phyloP scores from a whole-genome alignment of 2,888 invertebrate genomes.

The Desoria tigrina region DNA sequence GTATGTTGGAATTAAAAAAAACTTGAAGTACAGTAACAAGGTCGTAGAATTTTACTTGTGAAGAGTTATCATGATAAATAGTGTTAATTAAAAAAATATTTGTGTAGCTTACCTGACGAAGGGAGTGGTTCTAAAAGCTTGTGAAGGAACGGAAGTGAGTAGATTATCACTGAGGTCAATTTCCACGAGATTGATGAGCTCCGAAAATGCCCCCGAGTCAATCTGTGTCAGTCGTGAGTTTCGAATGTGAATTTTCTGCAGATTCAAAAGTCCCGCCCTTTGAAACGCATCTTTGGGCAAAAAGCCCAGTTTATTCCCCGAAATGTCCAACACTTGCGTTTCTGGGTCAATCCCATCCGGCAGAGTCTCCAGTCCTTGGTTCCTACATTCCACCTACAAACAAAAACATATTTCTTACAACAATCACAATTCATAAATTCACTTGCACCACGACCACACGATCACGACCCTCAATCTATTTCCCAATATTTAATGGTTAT shows the following conservation, averaged over 20 bases:
- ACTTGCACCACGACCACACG: not conserved
- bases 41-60: too few relatives aligned
- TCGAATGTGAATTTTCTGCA: slow-evolving; percentile 81
- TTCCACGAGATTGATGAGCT: slow-evolving; percentile 85
- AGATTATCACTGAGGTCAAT: slow-evolving; percentile 83
- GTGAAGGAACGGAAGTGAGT: slow-evolving; percentile 75
- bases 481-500: too few relatives aligned
- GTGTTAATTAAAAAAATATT: too few relatives aligned
- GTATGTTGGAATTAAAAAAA: too few relatives aligned
- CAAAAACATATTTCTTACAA: too few relatives aligned
- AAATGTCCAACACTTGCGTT: slow-evolving; percentile 87
- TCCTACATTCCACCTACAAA: slow-evolving; percentile 72
- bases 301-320: slow-evolving; percentile 81
- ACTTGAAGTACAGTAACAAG: too few relatives aligned
- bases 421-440: slow-evolving; percentile 13
- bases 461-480: not conserved
- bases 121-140: slow-evolving; percentile 75
- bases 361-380: slow-evolving; percentile 77
- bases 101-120: slow-evolving; percentile 65
- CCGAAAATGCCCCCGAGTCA: slow-evolving; percentile 79
- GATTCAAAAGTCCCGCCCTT: slow-evolving; percentile 76
- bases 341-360: slow-evolving; percentile 83
- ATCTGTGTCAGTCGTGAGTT: slow-evolving; percentile 83
- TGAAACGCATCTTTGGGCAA: slow-evolving; percentile 80
- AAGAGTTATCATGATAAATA: too few relatives aligned